These are phyloP conservation scores for Anabacerthia variegaticeps DNA, from an alignment of 2,797 vertebrate species.

Conservation along the genomic window DNA sequence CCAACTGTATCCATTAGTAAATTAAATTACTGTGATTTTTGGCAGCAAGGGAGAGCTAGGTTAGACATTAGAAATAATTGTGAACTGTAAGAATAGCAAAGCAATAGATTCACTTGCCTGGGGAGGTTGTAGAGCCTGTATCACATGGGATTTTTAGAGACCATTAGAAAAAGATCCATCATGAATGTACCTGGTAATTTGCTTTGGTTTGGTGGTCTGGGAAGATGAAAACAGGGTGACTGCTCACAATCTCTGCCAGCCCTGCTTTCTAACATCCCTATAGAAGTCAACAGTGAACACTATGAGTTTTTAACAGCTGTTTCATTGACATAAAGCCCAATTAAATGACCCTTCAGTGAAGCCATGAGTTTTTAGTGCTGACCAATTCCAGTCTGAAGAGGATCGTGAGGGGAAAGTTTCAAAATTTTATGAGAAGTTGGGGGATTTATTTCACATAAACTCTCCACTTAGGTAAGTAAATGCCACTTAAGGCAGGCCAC, in stretches of 20 bases:
- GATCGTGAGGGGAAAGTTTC: not conserved
- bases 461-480: not conserved
- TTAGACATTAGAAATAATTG: constrained; percentile 27
- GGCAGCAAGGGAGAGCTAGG: constrained; percentile 25
- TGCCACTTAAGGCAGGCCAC: not conserved
- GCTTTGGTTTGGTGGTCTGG: not conserved
- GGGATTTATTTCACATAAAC: not conserved
- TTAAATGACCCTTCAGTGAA: not conserved
- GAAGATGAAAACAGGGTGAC: not conserved
- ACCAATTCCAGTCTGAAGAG: not conserved
- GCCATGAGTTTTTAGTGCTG: not conserved
- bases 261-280: not conserved
- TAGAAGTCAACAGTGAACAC: not conserved
- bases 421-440: not conserved
- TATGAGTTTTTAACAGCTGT: not conserved
- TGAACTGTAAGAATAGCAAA: constrained; percentile 18
- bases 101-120: constrained; percentile 29
- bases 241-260: not conserved
- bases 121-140: not conserved
- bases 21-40: constrained; percentile 57
- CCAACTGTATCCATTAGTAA: constrained; percentile 48
- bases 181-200: constrained; percentile 15
- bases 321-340: not conserved
- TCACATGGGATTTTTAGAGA: constrained; percentile 6
- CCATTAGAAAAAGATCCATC: constrained; percentile 22